phyloP scores from a whole-genome alignment of 2,888 invertebrate genomes.

The Euzophera pinguis region DNA sequence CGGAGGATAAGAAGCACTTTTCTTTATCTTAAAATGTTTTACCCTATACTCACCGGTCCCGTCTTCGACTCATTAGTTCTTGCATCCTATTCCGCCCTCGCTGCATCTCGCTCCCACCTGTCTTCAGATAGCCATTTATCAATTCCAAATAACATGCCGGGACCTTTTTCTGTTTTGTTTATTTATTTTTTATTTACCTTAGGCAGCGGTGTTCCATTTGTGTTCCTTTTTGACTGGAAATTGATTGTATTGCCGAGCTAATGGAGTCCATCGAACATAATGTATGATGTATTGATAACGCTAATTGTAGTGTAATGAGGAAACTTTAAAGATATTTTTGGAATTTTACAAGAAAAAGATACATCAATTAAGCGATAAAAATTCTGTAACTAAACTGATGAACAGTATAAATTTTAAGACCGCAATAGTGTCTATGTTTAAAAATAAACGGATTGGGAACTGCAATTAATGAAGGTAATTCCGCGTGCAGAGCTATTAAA shows the following conservation, averaged over 20 bases:
- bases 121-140: slow-evolving; percentile 76
- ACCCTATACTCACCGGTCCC: slow-evolving; percentile 53
- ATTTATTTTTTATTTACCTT: slow-evolving; percentile 76
- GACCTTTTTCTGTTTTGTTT: slow-evolving; percentile 70
- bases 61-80: slow-evolving; percentile 66
- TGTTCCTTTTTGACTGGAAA: slow-evolving; percentile 65
- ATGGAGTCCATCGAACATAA: slow-evolving; percentile 64
- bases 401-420: slow-evolving; percentile 36
- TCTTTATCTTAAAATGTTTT: slow-evolving; percentile 65
- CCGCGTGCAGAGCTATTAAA: slow-evolving; percentile 59
- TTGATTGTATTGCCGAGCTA: slow-evolving; percentile 75
- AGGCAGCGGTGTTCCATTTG: slow-evolving; percentile 66
- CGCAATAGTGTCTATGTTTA: slow-evolving; percentile 44
- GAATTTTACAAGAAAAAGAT: slow-evolving; percentile 28
- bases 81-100: slow-evolving; percentile 56
- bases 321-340: slow-evolving; percentile 37
- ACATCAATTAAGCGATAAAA: slow-evolving; percentile 34
- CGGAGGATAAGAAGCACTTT: slow-evolving; percentile 64
- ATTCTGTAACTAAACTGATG: slow-evolving; percentile 30
- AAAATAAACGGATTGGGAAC: slow-evolving; percentile 41
- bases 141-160: slow-evolving; percentile 79
- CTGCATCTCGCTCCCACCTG: slow-evolving; percentile 58
- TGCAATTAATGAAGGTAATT: slow-evolving; percentile 61
- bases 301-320: slow-evolving; percentile 63
- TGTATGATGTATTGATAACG: slow-evolving; percentile 65